phyloP scores from a whole-genome alignment of 2,797 vertebrate species.

The Eidolon dupreanum region DNA sequence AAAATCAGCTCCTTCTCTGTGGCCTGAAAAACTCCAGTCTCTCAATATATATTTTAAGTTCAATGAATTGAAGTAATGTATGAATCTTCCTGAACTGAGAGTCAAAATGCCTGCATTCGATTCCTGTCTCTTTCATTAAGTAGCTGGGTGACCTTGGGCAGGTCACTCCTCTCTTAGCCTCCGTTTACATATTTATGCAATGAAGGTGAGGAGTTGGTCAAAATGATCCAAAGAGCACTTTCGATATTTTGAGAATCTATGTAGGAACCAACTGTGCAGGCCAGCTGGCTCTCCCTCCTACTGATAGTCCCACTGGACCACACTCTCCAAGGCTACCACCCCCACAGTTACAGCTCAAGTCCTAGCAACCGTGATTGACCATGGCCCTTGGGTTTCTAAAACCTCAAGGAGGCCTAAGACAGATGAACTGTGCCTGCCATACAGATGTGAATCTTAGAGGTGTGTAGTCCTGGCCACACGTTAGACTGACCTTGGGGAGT shows the following conservation, averaged over 20 bases:
- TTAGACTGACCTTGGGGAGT: background rate
- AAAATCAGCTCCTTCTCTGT: slow-evolving; percentile 37
- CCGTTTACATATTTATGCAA: background rate
- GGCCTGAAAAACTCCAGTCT: slow-evolving; percentile 39
- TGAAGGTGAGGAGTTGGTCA: background rate
- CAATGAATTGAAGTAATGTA: slow-evolving; percentile 2
- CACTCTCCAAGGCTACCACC: background rate
- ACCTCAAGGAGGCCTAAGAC: background rate
- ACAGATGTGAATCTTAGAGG: background rate
- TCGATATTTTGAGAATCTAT: background rate
- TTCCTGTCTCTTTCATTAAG: background rate
- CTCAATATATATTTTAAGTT: slow-evolving; percentile 21
- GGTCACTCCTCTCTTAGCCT: background rate
- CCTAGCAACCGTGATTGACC: background rate
- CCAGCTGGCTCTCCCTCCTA: background rate
- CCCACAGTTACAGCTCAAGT: background rate
- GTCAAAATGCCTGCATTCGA: background rate
- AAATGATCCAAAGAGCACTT: background rate
- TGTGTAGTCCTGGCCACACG: background rate
- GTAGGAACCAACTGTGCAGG: background rate
- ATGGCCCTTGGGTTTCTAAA: background rate
- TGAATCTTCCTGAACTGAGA: background rate
- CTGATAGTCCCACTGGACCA: background rate
- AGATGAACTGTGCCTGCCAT: background rate
- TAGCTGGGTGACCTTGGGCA: background rate